Percentiles rank a stretch among this genome's conserved stretches.
These are phyloP conservation scores for Ciconia maguari DNA, from an alignment of 2,113 vertebrate species.

Conservation along the genomic window DNA sequence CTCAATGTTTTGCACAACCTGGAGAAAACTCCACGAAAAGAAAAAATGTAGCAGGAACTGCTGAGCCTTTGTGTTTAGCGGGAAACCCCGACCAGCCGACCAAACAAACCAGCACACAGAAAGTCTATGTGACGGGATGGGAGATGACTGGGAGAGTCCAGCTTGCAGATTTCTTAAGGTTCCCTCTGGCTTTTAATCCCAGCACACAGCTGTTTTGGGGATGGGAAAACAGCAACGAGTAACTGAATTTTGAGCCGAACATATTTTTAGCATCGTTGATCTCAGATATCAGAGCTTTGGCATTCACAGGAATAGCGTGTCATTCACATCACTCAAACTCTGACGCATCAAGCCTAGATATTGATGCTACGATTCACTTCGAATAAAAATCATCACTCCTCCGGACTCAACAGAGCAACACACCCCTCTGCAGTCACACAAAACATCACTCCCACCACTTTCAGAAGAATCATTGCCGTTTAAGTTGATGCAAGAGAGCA, in stretches of 20 bases:
- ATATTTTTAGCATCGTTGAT: background rate
- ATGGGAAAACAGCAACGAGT: background rate
- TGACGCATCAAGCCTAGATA: background rate
- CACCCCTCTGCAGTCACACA: background rate
- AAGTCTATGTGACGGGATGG: background rate
- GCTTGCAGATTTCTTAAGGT: background rate
- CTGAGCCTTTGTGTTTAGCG: background rate
- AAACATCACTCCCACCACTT: background rate
- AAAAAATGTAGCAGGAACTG: background rate
- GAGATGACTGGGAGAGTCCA: background rate
- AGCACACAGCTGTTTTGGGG: background rate
- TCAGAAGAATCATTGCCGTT: background rate
- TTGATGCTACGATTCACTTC: background rate
- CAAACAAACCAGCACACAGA: slow-evolving; percentile 45
- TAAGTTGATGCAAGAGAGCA: background rate
- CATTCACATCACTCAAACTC: slow-evolving; percentile 10
- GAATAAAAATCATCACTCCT: background rate
- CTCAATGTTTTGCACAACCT: background rate
- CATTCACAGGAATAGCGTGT: background rate
- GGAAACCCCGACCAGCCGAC: background rate
- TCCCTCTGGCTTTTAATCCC: slow-evolving; percentile 35
- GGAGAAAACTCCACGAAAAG: background rate
- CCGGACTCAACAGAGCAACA: background rate
- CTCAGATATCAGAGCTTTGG: background rate
- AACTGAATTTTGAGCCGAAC: background rate